phyloP scores from a whole-genome alignment of 2,113 vertebrate genomes.

The Falco punctatus region DNA sequence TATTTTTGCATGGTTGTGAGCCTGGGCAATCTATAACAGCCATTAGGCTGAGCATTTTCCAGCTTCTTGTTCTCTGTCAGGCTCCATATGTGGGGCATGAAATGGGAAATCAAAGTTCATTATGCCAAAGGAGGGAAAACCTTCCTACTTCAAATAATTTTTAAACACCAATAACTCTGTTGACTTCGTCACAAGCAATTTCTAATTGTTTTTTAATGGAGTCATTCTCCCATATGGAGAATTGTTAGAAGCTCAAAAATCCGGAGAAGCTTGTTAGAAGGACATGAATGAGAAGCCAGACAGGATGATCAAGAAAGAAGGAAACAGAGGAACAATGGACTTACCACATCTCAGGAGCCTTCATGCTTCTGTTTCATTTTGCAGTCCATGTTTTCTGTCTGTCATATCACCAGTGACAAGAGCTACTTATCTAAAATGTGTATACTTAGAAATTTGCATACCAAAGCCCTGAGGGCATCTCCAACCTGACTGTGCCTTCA shows the following conservation, averaged over 20 bases:
- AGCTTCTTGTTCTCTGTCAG: not conserved
- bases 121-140: not conserved
- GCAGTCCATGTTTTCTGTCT: not conserved
- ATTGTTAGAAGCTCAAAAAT: not conserved
- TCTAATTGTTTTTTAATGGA: not conserved
- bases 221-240: not conserved
- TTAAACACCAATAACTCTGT: not conserved
- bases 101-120: not conserved
- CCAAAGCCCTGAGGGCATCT: not conserved
- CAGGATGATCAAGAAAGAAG: not conserved
- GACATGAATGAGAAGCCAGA: not conserved
- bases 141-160: not conserved
- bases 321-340: accelerated
- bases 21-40: not conserved
- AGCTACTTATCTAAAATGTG: not conserved
- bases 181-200: not conserved
- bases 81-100: not conserved
- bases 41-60: not conserved
- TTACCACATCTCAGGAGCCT: not conserved
- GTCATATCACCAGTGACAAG: not conserved
- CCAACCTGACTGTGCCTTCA: not conserved
- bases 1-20: not conserved
- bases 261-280: not conserved
- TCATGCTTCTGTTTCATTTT: not conserved
- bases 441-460: not conserved